A percentile compares a stretch with the other conserved stretches of the same genome.
These are phyloP conservation scores for Furnarius figulus DNA, from an alignment of 2,113 vertebrate genomes.

Conservation along the genomic window DNA sequence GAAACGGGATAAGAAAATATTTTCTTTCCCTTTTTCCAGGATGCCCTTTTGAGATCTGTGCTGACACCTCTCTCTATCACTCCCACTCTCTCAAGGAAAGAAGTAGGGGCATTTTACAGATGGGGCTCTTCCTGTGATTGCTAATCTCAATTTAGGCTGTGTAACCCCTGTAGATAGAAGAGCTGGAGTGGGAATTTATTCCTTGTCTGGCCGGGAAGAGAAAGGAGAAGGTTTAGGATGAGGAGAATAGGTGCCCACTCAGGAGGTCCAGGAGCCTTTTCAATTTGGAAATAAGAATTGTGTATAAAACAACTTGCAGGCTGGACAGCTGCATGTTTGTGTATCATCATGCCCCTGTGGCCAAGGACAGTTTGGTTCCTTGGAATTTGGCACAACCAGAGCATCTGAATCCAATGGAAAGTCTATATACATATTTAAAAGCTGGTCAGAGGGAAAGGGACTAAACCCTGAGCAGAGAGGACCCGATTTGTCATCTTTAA, in stretches of 20 bases:
- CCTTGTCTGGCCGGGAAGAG: neutral
- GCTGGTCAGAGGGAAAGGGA: neutral
- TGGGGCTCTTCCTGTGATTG: neutral
- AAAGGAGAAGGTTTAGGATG: neutral
- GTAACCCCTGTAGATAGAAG: neutral
- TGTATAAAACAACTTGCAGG: neutral
- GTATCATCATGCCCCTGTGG: rapidly evolving
- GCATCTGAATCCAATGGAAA: neutral
- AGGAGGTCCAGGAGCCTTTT: neutral
- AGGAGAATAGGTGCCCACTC: neutral
- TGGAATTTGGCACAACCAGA: neutral
- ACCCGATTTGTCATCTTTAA: neutral
- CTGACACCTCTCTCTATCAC: neutral
- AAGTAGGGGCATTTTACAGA: neutral
- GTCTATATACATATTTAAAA: neutral
- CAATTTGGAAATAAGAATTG: neutral
- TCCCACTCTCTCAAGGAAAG: neutral
- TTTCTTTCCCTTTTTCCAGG: neutral
- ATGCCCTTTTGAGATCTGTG: neutral
- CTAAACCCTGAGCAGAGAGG: neutral
- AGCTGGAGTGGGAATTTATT: neutral
- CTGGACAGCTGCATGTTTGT: neutral
- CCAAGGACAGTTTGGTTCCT: neutral
- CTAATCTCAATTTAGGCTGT: neutral
- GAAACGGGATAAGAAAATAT: neutral